These are phyloP conservation scores for Ormyrus thymus DNA, from an alignment of 2,888 invertebrate genomes.

Conservation along the genomic window DNA sequence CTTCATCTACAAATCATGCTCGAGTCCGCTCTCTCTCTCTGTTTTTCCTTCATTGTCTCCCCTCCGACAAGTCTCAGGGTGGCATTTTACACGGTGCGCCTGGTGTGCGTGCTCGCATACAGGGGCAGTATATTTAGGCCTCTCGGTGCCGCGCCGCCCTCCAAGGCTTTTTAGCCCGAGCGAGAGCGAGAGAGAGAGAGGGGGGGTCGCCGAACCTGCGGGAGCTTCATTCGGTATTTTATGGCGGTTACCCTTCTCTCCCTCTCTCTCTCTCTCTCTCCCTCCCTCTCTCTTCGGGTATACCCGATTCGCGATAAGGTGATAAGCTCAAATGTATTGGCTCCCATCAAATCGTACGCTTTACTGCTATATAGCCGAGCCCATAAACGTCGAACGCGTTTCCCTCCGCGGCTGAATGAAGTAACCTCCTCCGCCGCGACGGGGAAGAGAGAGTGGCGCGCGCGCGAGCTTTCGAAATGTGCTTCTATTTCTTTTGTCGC, in stretches of 20 bases:
- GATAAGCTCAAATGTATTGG: conserved; percentile 75
- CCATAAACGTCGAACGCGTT: conserved; percentile 68
- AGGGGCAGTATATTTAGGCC: not conserved
- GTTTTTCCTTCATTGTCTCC: not conserved
- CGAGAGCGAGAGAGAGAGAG: too few relatives aligned
- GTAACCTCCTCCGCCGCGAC: too few relatives aligned
- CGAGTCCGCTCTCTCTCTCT: conserved; percentile 5
- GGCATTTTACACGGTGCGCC: too few relatives aligned
- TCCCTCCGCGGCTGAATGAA: conserved; percentile 35
- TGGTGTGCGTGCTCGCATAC: not conserved
- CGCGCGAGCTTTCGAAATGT: too few relatives aligned
- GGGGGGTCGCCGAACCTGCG: conserved; percentile 54
- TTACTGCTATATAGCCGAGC: conserved; percentile 68
- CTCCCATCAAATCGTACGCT: conserved; percentile 73
- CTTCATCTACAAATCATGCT: not conserved
- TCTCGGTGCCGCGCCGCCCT: not conserved
- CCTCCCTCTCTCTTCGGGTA: conserved; percentile 53
- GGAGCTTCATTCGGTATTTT: conserved; percentile 72
- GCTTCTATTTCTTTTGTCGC: too few relatives aligned
- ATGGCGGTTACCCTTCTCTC: conserved; percentile 62
- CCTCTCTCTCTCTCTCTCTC: too few relatives aligned
- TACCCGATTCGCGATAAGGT: conserved; percentile 72
- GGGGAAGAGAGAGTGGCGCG: too few relatives aligned
- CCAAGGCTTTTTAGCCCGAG: too few relatives aligned
- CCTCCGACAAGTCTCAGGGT: too few relatives aligned